phyloP scores from a whole-genome alignment of 2,888 invertebrate species.

The Alviniconcha strummeri region DNA sequence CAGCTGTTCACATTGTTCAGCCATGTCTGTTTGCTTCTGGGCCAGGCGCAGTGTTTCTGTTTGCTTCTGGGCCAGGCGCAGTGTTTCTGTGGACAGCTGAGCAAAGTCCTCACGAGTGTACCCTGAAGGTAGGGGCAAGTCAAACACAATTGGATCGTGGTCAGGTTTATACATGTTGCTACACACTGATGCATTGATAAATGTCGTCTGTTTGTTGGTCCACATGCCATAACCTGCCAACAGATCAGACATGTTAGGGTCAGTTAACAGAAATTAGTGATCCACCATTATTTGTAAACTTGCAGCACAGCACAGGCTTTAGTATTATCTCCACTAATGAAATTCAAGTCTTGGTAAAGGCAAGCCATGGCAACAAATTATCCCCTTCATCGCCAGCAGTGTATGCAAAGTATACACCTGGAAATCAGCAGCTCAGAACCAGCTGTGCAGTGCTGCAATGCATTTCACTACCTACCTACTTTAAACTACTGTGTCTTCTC shows the following conservation, averaged over 20 bases:
- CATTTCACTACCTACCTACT: too few relatives aligned
- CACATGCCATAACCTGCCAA: constrained; percentile 84
- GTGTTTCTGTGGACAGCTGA: constrained; percentile 8
- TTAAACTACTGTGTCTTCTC: too few relatives aligned
- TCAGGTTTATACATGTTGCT: constrained; percentile 85
- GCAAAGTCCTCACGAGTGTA: constrained; percentile 53
- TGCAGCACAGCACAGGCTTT: too few relatives aligned
- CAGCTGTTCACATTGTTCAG: too few relatives aligned
- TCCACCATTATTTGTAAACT: too few relatives aligned
- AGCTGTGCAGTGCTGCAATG: too few relatives aligned
- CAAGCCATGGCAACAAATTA: too few relatives aligned
- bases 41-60: neutral
- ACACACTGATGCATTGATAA: constrained; percentile 88
- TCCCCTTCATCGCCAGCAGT: too few relatives aligned
- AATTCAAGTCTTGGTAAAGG: neutral
- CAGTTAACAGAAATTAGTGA: too few relatives aligned
- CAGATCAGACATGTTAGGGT: constrained; percentile 44
- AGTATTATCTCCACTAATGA: neutral
- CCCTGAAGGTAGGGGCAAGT: constrained; percentile 76
- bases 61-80: neutral
- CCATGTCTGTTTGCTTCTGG: neutral
- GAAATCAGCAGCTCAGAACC: too few relatives aligned
- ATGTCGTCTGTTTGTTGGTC: constrained; percentile 88
- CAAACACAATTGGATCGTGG: constrained; percentile 88
- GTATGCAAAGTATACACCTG: too few relatives aligned